A percentile compares a stretch with the other conserved stretches of the same genome.
phyloP scores from a whole-genome alignment of 2,113 vertebrate species.

The Otis tarda region DNA sequence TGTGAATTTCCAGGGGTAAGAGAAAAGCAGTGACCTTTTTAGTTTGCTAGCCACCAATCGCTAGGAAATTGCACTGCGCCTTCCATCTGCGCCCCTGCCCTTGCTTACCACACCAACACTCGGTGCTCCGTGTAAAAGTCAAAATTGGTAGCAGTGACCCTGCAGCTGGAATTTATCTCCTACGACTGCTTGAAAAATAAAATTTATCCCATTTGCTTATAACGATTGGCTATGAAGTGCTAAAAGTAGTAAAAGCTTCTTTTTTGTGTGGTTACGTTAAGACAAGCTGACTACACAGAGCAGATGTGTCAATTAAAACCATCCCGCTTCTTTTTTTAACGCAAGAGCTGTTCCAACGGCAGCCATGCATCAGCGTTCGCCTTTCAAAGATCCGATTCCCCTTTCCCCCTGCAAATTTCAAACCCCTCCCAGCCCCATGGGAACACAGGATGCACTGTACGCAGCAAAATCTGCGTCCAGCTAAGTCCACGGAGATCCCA shows the following conservation, averaged over 20 bases:
- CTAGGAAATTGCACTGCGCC: neutral
- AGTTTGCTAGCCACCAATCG: neutral
- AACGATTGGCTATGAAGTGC: slow-evolving; percentile 42
- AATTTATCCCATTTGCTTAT: slow-evolving; percentile 51
- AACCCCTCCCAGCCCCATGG: slow-evolving; percentile 11
- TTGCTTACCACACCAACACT: neutral
- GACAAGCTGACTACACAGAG: slow-evolving; percentile 67
- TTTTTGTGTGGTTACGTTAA: slow-evolving; percentile 62
- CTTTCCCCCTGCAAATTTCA: neutral
- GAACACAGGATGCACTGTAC: neutral
- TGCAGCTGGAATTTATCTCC: slow-evolving; percentile 50
- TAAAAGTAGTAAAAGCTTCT: slow-evolving; percentile 65
- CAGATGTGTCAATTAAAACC: slow-evolving; percentile 67
- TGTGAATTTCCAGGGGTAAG: neutral
- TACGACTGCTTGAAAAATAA: slow-evolving; percentile 28
- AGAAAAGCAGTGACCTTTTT: neutral
- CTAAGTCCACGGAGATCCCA: neutral
- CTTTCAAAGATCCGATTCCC: neutral
- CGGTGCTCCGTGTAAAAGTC: neutral
- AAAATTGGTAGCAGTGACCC: slow-evolving; percentile 49
- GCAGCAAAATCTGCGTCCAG: neutral
- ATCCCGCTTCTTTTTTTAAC: slow-evolving; percentile 14
- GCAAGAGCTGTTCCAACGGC: neutral
- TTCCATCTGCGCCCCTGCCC: neutral
- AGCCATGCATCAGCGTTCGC: neutral